These are phyloP conservation scores for Alviniconcha marisindica DNA, from an alignment of 1,140 invertebrate species.

Conservation along the genomic window DNA sequence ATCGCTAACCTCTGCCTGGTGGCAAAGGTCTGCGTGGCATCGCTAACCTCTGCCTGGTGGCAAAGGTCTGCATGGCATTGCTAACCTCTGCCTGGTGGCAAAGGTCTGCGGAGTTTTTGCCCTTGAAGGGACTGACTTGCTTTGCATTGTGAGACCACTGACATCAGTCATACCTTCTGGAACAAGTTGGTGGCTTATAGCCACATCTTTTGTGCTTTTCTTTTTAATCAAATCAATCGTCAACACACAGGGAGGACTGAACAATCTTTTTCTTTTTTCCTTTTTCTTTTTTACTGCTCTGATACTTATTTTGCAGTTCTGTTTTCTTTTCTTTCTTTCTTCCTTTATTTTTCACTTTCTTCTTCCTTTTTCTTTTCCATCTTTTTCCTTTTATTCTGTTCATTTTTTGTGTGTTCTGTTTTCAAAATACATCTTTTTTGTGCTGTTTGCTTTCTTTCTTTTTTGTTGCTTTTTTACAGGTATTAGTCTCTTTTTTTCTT, in stretches of 20 bases:
- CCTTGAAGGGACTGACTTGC: no score
- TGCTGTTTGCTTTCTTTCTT: background rate
- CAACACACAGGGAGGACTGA: constrained; percentile 12
- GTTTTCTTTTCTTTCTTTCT: background rate
- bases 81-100: no score
- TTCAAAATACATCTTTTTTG: background rate
- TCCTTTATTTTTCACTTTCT: constrained; percentile 19
- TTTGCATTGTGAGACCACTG: constrained; percentile 27
- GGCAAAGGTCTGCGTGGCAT: no score
- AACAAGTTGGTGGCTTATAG: constrained; percentile 43
- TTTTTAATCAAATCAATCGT: background rate
- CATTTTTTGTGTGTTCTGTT: constrained; percentile 15
- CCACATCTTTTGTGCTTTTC: constrained; percentile 13
- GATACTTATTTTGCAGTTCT: background rate
- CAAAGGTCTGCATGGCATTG: no score
- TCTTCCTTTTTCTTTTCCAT: no score
- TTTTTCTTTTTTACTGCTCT: background rate
- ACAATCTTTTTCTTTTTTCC: background rate
- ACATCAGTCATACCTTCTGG: constrained; percentile 11
- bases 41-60: no score
- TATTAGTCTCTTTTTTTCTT: constrained; percentile 1
- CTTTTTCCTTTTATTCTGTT: background rate
- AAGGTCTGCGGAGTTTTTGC: no score
- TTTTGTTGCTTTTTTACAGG: background rate
- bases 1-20: no score